Percentiles rank a stretch among this genome's conserved stretches.
Evolutionary conservation across 2,113 vertebrate genomes (phyloP).

Genomic region (Quiscalus mexicanus): DNA sequence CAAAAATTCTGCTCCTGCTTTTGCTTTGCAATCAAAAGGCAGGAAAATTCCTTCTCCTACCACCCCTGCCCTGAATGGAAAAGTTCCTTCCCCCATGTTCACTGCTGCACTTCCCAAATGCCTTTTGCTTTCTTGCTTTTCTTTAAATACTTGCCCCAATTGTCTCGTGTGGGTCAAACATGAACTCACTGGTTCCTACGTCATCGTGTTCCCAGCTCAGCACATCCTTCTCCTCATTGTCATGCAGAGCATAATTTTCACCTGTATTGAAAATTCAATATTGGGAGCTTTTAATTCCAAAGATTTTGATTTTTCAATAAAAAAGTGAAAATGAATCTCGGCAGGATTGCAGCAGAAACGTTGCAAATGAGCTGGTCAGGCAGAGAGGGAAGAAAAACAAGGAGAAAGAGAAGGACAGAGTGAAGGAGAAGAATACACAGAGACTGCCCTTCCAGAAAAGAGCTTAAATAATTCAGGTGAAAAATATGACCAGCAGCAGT

Average conservation of each 20-base stretch:
- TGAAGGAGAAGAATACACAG: not conserved
- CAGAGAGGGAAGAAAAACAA: not conserved
- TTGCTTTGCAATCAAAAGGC: not conserved
- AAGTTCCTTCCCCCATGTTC: not conserved
- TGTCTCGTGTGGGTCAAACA: not conserved
- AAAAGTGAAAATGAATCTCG: slow-evolving; percentile 79
- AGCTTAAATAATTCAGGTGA: not conserved
- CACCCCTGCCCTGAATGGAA: not conserved
- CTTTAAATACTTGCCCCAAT: not conserved
- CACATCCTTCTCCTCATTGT: slow-evolving; percentile 24
- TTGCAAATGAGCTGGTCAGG: slow-evolving; percentile 36
- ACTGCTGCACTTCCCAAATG: not conserved
- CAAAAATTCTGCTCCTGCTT: not conserved
- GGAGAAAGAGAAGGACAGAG: not conserved
- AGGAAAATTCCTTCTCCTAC: not conserved
- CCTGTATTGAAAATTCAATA: slow-evolving; percentile 79
- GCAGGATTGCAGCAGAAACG: slow-evolving; percentile 62
- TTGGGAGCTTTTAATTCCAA: slow-evolving; percentile 71
- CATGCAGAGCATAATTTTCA: slow-evolving; percentile 77
- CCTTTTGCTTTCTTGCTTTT: not conserved
- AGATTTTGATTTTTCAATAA: slow-evolving; percentile 78
- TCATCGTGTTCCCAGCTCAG: not conserved
- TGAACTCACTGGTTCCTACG: not conserved
- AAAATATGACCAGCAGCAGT: not conserved
- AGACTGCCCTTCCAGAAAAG: not conserved